A percentile compares a stretch with the other conserved stretches of the same genome.
phyloP scores from a whole-genome alignment of 2,888 invertebrate genomes.

The Nysson spinosus region DNA sequence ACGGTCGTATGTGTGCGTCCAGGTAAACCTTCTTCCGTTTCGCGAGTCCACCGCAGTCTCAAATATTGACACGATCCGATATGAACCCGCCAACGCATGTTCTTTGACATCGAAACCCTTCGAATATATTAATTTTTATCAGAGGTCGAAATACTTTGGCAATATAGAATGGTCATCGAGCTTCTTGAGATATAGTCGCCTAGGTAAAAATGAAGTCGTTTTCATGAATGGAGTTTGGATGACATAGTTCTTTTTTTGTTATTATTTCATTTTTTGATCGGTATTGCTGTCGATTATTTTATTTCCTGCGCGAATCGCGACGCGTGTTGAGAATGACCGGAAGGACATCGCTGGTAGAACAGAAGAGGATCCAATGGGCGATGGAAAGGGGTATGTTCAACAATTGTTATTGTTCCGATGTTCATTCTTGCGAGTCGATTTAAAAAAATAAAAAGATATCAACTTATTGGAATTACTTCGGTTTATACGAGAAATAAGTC shows the following conservation, averaged over 20 bases:
- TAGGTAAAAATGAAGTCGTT: slow-evolving; percentile 18
- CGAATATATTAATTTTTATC: background rate
- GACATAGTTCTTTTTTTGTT: slow-evolving; percentile 15
- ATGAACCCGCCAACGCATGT: slow-evolving; percentile 31
- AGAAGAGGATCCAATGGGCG: slow-evolving; percentile 95
- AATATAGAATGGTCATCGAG: slow-evolving; percentile 3
- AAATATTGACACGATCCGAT: slow-evolving; percentile 59
- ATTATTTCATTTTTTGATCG: background rate
- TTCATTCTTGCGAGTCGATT: no score
- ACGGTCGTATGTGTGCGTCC: slow-evolving; percentile 27
- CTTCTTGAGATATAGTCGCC: background rate
- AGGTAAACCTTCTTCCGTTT: slow-evolving; percentile 38
- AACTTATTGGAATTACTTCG: no score
- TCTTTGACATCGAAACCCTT: slow-evolving; percentile 8
- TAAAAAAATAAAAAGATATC: no score
- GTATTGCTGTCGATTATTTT: background rate
- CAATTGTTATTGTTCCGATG: background rate
- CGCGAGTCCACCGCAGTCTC: slow-evolving; percentile 49
- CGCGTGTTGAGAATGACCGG: slow-evolving; percentile 50
- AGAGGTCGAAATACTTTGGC: slow-evolving; percentile 9
- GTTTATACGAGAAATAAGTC: no score
- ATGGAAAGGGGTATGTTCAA: slow-evolving; percentile 87
- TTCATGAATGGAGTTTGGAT: slow-evolving; percentile 4
- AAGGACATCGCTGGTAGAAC: slow-evolving; percentile 85
- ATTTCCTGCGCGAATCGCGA: slow-evolving; percentile 10